These are phyloP conservation scores for Climacteris rufus DNA, from an alignment of 2,113 vertebrate species.

Conservation along the genomic window DNA sequence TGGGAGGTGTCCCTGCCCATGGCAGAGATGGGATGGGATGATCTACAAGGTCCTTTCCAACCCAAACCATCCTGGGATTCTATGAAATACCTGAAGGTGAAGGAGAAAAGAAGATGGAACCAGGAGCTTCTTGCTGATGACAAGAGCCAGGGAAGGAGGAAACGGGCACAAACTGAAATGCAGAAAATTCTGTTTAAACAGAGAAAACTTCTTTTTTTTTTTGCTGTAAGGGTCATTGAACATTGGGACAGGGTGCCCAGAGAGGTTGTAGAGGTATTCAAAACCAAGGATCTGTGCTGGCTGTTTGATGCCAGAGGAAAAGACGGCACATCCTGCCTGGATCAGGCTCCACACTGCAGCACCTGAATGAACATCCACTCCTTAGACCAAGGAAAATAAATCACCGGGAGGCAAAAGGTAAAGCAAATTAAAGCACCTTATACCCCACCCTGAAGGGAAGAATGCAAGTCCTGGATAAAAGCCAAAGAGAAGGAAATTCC, in stretches of 20 bases:
- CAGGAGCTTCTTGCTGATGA: neutral
- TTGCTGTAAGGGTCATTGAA: neutral
- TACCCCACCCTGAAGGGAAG: neutral
- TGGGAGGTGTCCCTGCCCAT: neutral
- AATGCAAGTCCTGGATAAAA: neutral
- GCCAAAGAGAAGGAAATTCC: neutral
- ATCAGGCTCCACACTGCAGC: neutral
- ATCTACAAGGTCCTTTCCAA: neutral
- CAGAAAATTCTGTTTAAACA: neutral
- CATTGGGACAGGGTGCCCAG: too few relatives aligned
- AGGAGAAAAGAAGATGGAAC: neutral
- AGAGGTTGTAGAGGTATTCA: neutral
- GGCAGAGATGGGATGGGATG: rapidly evolving
- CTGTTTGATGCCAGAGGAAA: neutral
- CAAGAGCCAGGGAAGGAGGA: neutral
- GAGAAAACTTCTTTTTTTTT: neutral
- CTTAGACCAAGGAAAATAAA: neutral
- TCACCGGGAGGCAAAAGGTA: neutral
- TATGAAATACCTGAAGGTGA: neutral
- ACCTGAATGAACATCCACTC: neutral
- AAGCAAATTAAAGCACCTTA: neutral
- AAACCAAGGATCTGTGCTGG: neutral
- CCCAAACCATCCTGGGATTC: neutral
- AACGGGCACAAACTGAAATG: neutral
- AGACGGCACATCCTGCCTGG: rapidly evolving